Percentiles rank a stretch among this genome's conserved stretches.
phyloP scores from a whole-genome alignment of 2,888 invertebrate genomes.

The Biston stratarius region DNA sequence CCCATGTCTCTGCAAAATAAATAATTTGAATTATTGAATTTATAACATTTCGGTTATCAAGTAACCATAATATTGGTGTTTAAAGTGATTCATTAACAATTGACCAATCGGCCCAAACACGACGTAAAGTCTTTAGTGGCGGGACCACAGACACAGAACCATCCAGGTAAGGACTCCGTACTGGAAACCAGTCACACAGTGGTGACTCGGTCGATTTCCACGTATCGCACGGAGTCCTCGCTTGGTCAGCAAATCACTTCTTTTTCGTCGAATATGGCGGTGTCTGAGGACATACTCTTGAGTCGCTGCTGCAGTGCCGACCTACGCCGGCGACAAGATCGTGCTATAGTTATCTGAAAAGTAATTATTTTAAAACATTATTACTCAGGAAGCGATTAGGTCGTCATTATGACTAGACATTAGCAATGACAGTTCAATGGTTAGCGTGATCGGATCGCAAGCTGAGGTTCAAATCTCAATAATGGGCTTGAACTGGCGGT shows the following conservation, averaged over 20 bases:
- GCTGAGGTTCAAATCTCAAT: too few relatives aligned
- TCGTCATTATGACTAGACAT: too few relatives aligned
- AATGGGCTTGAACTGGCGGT: too few relatives aligned
- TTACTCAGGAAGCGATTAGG: too few relatives aligned
- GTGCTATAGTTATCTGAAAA: conserved; percentile 73
- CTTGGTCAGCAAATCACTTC: conserved; percentile 98
- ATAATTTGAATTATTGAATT: too few relatives aligned
- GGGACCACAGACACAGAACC: conserved; percentile 20
- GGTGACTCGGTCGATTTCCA: conserved; percentile 95
- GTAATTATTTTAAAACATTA: too few relatives aligned
- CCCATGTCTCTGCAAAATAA: too few relatives aligned
- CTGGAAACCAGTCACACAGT: conserved; percentile 91
- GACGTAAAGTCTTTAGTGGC: conserved; percentile 18
- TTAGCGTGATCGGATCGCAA: too few relatives aligned
- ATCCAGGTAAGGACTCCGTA: conserved; percentile 67
- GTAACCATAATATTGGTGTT: neutral
- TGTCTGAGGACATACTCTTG: conserved; percentile 93
- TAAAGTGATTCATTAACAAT: conserved; percentile 48
- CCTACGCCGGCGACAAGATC: conserved; percentile 89
- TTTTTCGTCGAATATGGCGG: conserved; percentile 94
- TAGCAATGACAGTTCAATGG: too few relatives aligned
- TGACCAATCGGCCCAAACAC: conserved; percentile 41
- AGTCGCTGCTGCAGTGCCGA: conserved; percentile 93
- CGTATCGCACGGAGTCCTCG: conserved; percentile 97
- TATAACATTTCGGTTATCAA: neutral